Evolutionary conservation across 2,113 vertebrate species (phyloP).

Genomic region (Haliaeetus leucogaster): DNA sequence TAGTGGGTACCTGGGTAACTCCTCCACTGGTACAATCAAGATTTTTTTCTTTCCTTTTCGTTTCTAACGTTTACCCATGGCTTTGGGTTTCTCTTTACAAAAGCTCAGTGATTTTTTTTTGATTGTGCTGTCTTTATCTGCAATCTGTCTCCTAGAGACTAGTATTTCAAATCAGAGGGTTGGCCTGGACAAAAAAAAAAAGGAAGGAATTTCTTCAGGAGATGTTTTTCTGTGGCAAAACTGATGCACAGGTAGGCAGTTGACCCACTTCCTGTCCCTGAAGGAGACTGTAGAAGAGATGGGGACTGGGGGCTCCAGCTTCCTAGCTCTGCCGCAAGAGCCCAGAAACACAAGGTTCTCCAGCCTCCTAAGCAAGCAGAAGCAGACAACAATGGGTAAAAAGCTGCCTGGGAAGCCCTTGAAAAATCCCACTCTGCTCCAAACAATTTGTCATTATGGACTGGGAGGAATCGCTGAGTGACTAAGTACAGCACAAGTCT

Average conservation of each 20-base stretch:
- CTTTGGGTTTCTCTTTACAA: background rate
- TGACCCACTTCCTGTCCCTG: background rate
- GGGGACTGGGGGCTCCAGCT: fast-evolving
- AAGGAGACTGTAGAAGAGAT: background rate
- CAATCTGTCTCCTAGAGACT: background rate
- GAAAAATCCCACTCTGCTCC: background rate
- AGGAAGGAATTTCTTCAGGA: background rate
- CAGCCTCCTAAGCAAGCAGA: background rate
- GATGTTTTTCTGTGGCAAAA: background rate
- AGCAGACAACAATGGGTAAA: background rate
- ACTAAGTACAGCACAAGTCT: fast-evolving
- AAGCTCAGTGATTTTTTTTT: background rate
- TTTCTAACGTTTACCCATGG: background rate
- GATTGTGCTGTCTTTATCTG: background rate
- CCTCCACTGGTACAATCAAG: background rate
- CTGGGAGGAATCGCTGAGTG: background rate
- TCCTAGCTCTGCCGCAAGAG: background rate
- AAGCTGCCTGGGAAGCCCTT: background rate
- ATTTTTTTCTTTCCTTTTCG: background rate
- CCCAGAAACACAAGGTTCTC: background rate
- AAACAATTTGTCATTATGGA: background rate
- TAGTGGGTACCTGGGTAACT: background rate
- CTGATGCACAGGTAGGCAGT: background rate
- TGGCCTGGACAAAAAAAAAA: no score
- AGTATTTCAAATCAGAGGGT: background rate